These are phyloP conservation scores for Himalopsyche phryganea DNA, from an alignment of 1,140 invertebrate species.

Conservation along the genomic window DNA sequence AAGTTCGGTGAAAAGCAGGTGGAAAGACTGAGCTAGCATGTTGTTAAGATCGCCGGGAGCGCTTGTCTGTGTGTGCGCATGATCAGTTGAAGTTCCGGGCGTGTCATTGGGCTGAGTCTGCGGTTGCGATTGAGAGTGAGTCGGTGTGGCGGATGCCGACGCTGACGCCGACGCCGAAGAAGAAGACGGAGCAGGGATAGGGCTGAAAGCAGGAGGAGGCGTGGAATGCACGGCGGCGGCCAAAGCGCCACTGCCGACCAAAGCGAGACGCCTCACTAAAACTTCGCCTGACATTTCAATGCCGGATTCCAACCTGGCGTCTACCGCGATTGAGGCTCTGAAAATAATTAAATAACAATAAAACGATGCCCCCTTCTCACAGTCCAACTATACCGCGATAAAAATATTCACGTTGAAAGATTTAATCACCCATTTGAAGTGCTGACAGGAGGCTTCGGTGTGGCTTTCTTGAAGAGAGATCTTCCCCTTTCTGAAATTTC, in stretches of 20 bases:
- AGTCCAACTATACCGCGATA: no score
- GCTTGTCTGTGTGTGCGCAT: constrained; percentile 36
- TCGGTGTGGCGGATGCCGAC: background rate
- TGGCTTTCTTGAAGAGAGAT: constrained; percentile 42
- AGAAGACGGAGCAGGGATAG: constrained; percentile 20
- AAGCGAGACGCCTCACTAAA: constrained; percentile 62
- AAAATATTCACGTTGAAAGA: no score
- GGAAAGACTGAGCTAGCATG: constrained; percentile 70
- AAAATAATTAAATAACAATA: no score
- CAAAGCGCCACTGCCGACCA: constrained; percentile 40
- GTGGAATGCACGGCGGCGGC: constrained; percentile 32
- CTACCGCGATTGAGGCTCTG: constrained; percentile 67
- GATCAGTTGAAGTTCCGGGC: background rate
- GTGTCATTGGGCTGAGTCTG: constrained; percentile 23
- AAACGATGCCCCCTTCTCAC: no score
- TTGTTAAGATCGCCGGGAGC: constrained; percentile 32
- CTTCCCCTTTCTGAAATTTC: constrained; percentile 61
- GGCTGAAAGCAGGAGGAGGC: constrained; percentile 6
- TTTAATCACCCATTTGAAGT: constrained; percentile 26
- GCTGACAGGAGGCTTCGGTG: constrained; percentile 20
- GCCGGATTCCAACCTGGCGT: constrained; percentile 73
- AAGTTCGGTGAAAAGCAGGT: constrained; percentile 64
- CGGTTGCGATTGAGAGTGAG: background rate
- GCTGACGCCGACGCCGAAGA: background rate
- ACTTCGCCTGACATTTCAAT: constrained; percentile 71